A percentile compares a stretch with the other conserved stretches of the same genome.
phyloP scores from a whole-genome alignment of 1,140 invertebrate species.

The Zaprionus capensis region DNA sequence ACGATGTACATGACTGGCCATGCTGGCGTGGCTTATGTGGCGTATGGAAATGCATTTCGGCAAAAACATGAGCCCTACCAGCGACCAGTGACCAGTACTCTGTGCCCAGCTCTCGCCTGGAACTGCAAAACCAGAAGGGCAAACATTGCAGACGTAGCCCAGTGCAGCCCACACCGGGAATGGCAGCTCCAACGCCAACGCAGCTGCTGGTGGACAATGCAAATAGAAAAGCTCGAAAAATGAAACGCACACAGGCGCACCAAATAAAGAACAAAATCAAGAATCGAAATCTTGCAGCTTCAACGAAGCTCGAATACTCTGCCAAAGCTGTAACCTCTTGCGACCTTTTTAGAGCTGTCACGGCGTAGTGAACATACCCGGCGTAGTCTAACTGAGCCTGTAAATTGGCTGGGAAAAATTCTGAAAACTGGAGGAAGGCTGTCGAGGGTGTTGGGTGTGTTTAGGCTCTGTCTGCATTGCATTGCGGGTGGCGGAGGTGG shows the following conservation, averaged over 20 bases:
- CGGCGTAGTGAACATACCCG: slow-evolving; percentile 35
- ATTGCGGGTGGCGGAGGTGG: not conserved
- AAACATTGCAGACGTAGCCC: slow-evolving; percentile 67
- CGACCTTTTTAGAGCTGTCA: too few species aligned
- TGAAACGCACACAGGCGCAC: slow-evolving; percentile 54
- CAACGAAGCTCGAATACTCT: slow-evolving; percentile 14
- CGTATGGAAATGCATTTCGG: slow-evolving; percentile 81
- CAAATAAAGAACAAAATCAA: slow-evolving; percentile 29
- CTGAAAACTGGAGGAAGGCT: slow-evolving; percentile 9
- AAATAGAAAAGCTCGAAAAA: slow-evolving; percentile 77
- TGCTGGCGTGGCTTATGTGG: slow-evolving; percentile 59
- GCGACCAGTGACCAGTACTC: slow-evolving; percentile 18
- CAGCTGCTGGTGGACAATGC: slow-evolving; percentile 62
- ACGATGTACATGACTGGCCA: slow-evolving; percentile 48
- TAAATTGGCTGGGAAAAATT: slow-evolving; percentile 75
- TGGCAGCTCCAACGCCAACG: slow-evolving; percentile 1
- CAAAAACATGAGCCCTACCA: slow-evolving; percentile 73
- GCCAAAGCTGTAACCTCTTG: not conserved
- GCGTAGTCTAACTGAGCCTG: slow-evolving; percentile 41
- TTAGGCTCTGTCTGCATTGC: slow-evolving; percentile 43
- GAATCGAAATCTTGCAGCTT: not conserved
- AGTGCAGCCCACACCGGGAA: not conserved
- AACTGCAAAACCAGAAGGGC: slow-evolving; percentile 67
- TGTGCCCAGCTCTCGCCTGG: not conserved
- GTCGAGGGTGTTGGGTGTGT: slow-evolving; percentile 50